phyloP scores from a whole-genome alignment of 1,140 invertebrate species.

The Diplogasteroides magnus region DNA sequence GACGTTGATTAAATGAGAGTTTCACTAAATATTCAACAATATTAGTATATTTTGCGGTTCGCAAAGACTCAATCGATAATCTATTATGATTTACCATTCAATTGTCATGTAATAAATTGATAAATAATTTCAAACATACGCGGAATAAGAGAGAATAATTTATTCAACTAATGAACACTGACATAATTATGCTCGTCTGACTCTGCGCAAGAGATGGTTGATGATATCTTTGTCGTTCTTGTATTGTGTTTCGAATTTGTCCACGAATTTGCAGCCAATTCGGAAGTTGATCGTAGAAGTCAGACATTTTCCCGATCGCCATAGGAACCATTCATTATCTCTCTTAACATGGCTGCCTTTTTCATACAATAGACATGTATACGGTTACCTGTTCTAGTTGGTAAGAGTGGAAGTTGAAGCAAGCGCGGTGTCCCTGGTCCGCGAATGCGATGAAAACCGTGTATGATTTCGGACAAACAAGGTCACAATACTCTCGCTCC shows the following conservation, averaged over 20 bases:
- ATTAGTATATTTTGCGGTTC: no score
- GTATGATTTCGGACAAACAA: slow-evolving; percentile 54
- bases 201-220: slow-evolving; percentile 30
- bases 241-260: slow-evolving; percentile 54
- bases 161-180: no score
- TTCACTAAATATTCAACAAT: no score
- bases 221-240: slow-evolving; percentile 50
- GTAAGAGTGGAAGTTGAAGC: slow-evolving; percentile 54
- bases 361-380: neutral
- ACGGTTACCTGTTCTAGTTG: slow-evolving; percentile 38
- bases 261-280: slow-evolving; percentile 55
- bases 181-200: no score
- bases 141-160: no score
- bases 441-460: slow-evolving; percentile 54
- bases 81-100: no score
- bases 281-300: slow-evolving; percentile 50
- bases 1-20: no score
- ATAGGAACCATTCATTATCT: slow-evolving; percentile 39
- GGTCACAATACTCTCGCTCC: slow-evolving; percentile 52
- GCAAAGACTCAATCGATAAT: no score
- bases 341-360: neutral
- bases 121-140: no score
- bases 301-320: slow-evolving; percentile 52
- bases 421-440: slow-evolving; percentile 49
- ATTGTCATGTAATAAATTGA: no score